A percentile compares a stretch with the other conserved stretches of the same genome.
These are phyloP conservation scores for Plagodis pulveraria DNA, from an alignment of 2,888 invertebrate species.

Conservation along the genomic window DNA sequence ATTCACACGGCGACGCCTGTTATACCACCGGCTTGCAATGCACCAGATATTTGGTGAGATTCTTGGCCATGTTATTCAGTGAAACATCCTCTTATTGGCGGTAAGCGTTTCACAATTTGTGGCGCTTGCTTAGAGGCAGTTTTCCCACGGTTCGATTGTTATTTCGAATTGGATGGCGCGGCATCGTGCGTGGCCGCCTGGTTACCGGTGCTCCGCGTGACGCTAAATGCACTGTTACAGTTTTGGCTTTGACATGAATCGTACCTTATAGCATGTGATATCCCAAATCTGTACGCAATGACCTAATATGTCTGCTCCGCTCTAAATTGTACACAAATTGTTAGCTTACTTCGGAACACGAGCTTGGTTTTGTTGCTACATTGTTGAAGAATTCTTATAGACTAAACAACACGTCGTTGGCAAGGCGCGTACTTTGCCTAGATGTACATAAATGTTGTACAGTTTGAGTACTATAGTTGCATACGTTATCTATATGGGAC, in stretches of 20 bases:
- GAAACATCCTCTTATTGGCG: constrained; percentile 54
- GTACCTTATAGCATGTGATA: constrained; percentile 1
- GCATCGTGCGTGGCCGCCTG: constrained; percentile 66
- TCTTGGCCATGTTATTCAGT: constrained; percentile 45
- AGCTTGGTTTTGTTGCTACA: constrained; percentile 3
- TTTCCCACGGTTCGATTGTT: constrained; percentile 81
- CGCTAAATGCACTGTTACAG: constrained; percentile 50
- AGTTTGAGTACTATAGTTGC: constrained; percentile 51
- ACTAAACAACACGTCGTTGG: constrained; percentile 10
- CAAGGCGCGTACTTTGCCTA: constrained; percentile 18
- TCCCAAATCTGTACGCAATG: constrained; percentile 1
- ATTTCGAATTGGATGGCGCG: constrained; percentile 61
- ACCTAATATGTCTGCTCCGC: background rate
- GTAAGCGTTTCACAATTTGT: constrained; percentile 68
- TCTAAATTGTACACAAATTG: constrained; percentile 2
- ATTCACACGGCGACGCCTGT: constrained; percentile 63
- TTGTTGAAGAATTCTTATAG: constrained; percentile 7
- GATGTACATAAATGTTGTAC: constrained; percentile 54
- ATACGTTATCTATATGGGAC: constrained; percentile 76
- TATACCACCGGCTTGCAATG: constrained; percentile 52
- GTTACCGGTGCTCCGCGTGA: constrained; percentile 49
- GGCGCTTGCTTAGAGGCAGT: constrained; percentile 61
- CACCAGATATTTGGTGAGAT: constrained; percentile 29
- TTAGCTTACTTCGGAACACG: background rate
- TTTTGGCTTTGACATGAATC: constrained; percentile 50